phyloP scores from a whole-genome alignment of 2,888 invertebrate genomes.

The Hirtodrosophila histrioides region DNA sequence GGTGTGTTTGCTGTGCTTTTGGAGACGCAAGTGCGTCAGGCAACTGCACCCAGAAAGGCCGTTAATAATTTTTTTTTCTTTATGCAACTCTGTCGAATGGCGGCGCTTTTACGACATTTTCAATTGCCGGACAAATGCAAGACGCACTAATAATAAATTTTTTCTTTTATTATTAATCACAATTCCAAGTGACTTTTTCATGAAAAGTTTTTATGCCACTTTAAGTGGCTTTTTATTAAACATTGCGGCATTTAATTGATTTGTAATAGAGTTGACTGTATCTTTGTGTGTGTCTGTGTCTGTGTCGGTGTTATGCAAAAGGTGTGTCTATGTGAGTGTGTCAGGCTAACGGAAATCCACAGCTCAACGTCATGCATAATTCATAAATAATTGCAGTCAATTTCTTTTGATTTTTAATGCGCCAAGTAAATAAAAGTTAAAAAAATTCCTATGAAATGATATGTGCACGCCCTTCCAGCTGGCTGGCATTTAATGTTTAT shows the following conservation, averaged over 20 bases:
- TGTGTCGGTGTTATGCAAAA: constrained; percentile 46
- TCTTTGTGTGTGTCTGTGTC: constrained; percentile 13
- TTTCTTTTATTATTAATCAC: constrained; percentile 61
- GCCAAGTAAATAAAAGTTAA: constrained; percentile 37
- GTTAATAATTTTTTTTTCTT: constrained; percentile 28
- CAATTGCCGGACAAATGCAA: constrained; percentile 55
- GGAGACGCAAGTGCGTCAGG: constrained; percentile 29
- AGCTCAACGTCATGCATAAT: constrained; percentile 71
- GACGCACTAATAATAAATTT: constrained; percentile 56
- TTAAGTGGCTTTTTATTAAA: constrained; percentile 74
- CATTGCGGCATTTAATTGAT: constrained; percentile 76
- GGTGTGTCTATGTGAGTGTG: constrained; percentile 60
- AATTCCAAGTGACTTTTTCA: constrained; percentile 59
- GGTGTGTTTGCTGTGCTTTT: constrained; percentile 4
- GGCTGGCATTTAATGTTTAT: constrained; percentile 16
- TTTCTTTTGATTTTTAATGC: constrained; percentile 54
- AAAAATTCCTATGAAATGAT: constrained; percentile 28
- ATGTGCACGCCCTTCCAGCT: constrained; percentile 47
- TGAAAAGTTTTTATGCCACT: constrained; percentile 55
- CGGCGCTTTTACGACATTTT: constrained; percentile 61
- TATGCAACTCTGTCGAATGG: constrained; percentile 45
- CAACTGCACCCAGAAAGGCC: constrained; percentile 59
- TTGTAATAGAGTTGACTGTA: constrained; percentile 61
- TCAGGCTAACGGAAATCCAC: constrained; percentile 73
- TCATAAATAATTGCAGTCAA: constrained; percentile 62